Evolutionary conservation across 2,113 vertebrate genomes (phyloP).

Genomic region (Myiozetetes cayanensis): DNA sequence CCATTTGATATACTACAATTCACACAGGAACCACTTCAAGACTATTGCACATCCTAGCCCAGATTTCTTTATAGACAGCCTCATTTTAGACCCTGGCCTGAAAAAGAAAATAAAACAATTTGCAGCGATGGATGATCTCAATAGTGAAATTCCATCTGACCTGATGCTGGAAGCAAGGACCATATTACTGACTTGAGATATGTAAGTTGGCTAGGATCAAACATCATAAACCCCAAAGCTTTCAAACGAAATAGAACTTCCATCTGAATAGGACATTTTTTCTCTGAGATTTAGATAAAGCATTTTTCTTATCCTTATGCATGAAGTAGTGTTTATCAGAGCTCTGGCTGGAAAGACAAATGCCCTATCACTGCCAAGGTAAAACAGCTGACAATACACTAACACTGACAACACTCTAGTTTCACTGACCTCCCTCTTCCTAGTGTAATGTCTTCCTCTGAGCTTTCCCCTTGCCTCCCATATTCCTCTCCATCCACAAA

Average conservation of each 20-base stretch:
- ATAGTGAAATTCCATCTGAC: not conserved
- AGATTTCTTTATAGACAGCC: constrained; percentile 9
- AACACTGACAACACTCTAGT: not conserved
- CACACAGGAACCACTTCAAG: not conserved
- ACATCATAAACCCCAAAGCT: not conserved
- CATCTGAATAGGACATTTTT: not conserved
- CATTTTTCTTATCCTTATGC: not conserved
- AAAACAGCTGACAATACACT: not conserved
- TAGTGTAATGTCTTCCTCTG: not conserved
- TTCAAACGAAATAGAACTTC: not conserved
- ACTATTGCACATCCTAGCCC: not conserved
- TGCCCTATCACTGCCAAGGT: not conserved
- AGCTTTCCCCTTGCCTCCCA: not conserved
- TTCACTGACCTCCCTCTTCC: not conserved
- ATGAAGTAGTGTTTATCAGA: not conserved
- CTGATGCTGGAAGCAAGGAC: not conserved
- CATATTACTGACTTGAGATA: not conserved
- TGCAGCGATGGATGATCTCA: constrained; percentile 16
- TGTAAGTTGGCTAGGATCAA: constrained; percentile 1
- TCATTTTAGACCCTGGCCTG: not conserved
- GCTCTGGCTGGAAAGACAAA: not conserved
- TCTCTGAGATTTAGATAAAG: not conserved
- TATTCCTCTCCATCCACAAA: not conserved
- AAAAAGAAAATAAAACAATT: constrained; percentile 1
- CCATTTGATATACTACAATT: not conserved